These are phyloP conservation scores for Dipodomys ordii DNA, from an alignment of 2,113 vertebrate genomes.

Conservation along the genomic window DNA sequence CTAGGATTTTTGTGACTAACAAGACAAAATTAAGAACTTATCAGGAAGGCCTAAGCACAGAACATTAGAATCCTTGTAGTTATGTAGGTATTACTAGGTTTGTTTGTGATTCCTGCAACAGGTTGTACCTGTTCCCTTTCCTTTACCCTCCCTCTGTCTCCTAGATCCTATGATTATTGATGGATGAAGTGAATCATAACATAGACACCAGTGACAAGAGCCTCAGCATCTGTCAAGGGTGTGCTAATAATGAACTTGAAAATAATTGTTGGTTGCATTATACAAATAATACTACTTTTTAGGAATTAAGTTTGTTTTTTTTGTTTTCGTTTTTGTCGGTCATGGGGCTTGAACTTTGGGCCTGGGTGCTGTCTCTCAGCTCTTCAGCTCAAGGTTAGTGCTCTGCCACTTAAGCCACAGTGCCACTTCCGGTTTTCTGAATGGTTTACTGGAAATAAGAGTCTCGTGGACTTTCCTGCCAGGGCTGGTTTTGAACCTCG, in stretches of 20 bases:
- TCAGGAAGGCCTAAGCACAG: background rate
- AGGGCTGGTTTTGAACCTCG: too few species aligned
- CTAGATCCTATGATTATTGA: too few species aligned
- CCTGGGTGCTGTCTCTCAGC: too few species aligned
- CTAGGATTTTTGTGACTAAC: constrained; percentile 31
- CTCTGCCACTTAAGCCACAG: too few species aligned
- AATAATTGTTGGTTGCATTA: background rate
- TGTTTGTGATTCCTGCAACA: background rate
- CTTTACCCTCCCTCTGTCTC: background rate
- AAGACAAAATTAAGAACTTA: background rate
- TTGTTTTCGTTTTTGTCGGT: too few species aligned
- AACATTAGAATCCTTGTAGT: background rate
- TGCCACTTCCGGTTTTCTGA: too few species aligned
- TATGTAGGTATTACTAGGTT: background rate
- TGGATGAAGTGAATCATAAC: background rate
- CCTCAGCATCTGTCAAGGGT: background rate
- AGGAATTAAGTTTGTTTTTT: background rate
- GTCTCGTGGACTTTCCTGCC: too few species aligned
- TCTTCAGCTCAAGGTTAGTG: too few species aligned
- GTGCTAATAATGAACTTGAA: background rate
- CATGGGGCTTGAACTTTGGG: too few species aligned
- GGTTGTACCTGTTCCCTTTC: background rate
- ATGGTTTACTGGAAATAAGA: too few species aligned
- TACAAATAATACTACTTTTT: background rate
- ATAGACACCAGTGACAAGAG: background rate